Evolutionary conservation across 2,113 vertebrate genomes (phyloP).

Genomic region (Gobio gobio): DNA sequence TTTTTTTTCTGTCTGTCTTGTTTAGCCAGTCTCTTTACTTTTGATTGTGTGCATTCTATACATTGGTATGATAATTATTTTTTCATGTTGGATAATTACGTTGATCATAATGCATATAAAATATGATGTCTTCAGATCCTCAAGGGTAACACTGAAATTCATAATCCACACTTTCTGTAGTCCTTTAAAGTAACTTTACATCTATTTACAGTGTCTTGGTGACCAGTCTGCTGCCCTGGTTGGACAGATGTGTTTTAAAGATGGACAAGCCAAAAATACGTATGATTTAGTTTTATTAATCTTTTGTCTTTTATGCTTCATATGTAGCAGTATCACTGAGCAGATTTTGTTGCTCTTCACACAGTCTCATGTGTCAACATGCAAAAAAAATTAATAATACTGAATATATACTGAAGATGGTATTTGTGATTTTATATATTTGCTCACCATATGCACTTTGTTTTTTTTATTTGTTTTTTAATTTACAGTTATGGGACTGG

Average conservation of each 20-base stretch:
- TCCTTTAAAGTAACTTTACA: neutral
- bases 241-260: slow-evolving; percentile 94
- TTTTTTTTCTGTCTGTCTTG: neutral
- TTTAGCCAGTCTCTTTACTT: neutral
- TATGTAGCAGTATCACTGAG: neutral
- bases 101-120: neutral
- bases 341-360: neutral
- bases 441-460: neutral
- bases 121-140: neutral
- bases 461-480: neutral
- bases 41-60: neutral
- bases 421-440: neutral
- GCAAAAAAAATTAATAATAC: neutral
- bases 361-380: neutral
- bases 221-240: slow-evolving; percentile 97
- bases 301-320: neutral
- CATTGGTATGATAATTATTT: neutral
- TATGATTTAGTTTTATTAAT: slow-evolving; percentile 70
- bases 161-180: neutral
- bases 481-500: slow-evolving; percentile 91
- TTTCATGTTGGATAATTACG: neutral
- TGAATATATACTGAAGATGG: neutral
- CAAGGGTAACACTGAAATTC: neutral
- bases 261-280: slow-evolving; percentile 98
- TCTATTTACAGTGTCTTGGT: slow-evolving; percentile 88